phyloP scores from a whole-genome alignment of 2,888 invertebrate species.

The Rhagophthalmus giganteus region DNA sequence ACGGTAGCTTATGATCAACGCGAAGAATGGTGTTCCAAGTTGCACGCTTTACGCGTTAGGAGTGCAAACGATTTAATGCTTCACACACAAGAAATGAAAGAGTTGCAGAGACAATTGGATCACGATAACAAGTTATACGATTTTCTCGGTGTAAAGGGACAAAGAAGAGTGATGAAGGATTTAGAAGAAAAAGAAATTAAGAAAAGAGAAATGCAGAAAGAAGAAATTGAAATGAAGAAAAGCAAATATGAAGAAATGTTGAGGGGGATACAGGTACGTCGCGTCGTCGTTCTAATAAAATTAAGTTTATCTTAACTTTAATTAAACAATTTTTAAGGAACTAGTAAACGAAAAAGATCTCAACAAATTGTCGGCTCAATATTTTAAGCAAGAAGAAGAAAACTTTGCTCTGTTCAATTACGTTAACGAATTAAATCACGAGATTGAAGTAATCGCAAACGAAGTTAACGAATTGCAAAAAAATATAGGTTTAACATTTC shows the following conservation, averaged over 20 bases:
- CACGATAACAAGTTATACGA: conserved; percentile 83
- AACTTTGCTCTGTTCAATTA: conserved; percentile 92
- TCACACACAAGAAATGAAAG: conserved; percentile 80
- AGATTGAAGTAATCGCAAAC: conserved; percentile 74
- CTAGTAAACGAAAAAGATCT: conserved; percentile 68
- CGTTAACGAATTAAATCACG: conserved; percentile 86
- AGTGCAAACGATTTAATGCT: conserved; percentile 71
- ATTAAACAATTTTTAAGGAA: conserved; percentile 49
- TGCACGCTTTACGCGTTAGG: conserved; percentile 77
- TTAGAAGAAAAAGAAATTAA: conserved; percentile 74
- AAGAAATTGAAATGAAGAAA: conserved; percentile 71
- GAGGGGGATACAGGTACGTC: conserved; percentile 66
- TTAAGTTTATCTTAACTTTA: too few relatives aligned
- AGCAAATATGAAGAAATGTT: conserved; percentile 76
- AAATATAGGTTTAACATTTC: conserved; percentile 61
- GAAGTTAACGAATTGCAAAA: conserved; percentile 65
- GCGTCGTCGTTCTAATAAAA: not conserved
- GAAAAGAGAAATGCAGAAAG: conserved; percentile 68
- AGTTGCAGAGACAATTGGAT: conserved; percentile 82
- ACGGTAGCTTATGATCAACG: conserved; percentile 88
- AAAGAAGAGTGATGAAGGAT: conserved; percentile 73
- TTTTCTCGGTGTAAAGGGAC: conserved; percentile 84
- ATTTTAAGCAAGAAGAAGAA: conserved; percentile 82
- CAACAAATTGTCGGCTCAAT: conserved; percentile 71
- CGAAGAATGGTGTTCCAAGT: conserved; percentile 78